These are phyloP conservation scores for Mesodorylaimus sp. DNA, from an alignment of 2,888 invertebrate species.

Conservation along the genomic window DNA sequence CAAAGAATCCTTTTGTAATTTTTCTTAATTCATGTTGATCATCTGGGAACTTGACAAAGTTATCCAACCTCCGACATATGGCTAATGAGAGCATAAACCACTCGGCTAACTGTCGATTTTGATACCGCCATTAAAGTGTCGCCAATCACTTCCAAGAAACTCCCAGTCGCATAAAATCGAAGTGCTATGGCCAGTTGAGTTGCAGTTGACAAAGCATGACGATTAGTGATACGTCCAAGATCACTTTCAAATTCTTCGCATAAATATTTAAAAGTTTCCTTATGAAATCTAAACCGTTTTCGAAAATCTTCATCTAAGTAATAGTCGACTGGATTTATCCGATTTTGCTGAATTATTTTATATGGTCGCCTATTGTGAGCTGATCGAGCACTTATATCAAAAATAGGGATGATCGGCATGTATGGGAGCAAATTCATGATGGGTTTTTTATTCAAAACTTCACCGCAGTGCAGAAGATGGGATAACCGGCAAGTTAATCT, in stretches of 20 bases:
- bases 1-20: constrained; percentile 3
- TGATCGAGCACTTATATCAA: not conserved
- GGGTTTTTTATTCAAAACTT: no score
- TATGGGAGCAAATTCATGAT: not conserved
- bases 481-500: no score
- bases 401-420: not conserved
- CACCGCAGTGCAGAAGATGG: no score
- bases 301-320: not conserved
- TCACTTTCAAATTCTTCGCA: not conserved
- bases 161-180: not conserved
- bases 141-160: not conserved
- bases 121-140: not conserved
- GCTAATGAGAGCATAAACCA: not conserved
- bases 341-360: no score
- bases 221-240: not conserved
- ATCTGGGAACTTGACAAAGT: not conserved
- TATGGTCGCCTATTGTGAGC: not conserved
- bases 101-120: not conserved
- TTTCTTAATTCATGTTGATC: not conserved
- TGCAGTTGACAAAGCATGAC: not conserved
- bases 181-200: not conserved
- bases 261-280: not conserved
- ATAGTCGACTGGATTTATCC: not conserved
- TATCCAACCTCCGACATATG: no score
- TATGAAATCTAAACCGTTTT: not conserved